Evolutionary conservation across 2,113 vertebrate genomes (phyloP).

Genomic region (Progne subis): DNA sequence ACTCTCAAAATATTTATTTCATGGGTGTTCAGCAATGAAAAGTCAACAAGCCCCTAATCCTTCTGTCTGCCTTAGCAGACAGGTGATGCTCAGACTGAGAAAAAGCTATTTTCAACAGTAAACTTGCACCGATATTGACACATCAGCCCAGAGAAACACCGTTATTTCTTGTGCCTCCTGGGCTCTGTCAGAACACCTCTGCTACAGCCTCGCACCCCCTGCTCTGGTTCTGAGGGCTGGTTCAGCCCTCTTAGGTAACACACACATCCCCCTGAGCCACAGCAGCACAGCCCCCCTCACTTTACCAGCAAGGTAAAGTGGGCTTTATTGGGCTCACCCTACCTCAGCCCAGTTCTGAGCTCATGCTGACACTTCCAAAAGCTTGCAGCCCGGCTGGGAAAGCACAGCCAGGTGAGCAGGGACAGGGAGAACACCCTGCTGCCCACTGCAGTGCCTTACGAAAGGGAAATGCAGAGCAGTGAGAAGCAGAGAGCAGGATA

Average conservation of each 20-base stretch:
- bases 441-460: neutral
- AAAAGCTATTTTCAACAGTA: neutral
- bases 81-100: neutral
- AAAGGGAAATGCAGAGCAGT: neutral
- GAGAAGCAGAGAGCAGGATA: neutral
- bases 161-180: neutral
- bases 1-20: neutral
- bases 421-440: neutral
- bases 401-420: neutral
- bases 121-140: neutral
- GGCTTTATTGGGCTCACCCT: too few relatives aligned
- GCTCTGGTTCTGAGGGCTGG: neutral
- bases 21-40: neutral
- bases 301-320: neutral
- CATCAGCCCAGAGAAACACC: fast-evolving
- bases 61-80: neutral
- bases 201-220: fast-evolving
- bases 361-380: neutral
- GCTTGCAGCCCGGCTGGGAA: neutral
- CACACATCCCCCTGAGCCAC: neutral
- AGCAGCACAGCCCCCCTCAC: neutral
- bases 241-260: neutral
- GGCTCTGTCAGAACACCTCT: neutral
- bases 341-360: neutral
- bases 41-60: neutral